phyloP scores from a whole-genome alignment of 2,113 vertebrate species.

The Prunella fulvescens region DNA sequence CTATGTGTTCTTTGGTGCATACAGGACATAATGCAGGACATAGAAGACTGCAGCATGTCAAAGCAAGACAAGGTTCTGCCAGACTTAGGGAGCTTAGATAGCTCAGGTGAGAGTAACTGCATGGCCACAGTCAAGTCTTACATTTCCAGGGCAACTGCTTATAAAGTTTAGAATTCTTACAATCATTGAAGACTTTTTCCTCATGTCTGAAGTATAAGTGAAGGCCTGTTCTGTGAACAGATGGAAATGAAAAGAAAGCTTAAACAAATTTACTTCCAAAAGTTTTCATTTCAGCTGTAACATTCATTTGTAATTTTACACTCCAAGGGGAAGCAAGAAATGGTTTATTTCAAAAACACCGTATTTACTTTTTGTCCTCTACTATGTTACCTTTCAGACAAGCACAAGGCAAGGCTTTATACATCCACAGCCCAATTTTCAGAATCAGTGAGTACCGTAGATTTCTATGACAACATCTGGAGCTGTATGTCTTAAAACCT shows the following conservation, averaged over 20 bases:
- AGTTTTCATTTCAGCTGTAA: neutral
- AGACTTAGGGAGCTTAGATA: neutral
- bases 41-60: neutral
- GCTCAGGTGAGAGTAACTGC: neutral
- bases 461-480: slow-evolving; percentile 25
- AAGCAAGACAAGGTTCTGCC: neutral
- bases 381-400: neutral
- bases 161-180: neutral
- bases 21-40: neutral
- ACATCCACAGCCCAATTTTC: neutral
- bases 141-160: neutral
- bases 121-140: neutral
- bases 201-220: neutral
- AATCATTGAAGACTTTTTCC: neutral
- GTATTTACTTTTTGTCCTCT: neutral
- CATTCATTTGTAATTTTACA: neutral
- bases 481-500: neutral
- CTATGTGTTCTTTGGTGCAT: neutral
- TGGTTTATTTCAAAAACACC: neutral
- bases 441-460: neutral
- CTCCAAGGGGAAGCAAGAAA: neutral
- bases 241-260: neutral
- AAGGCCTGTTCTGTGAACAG: neutral
- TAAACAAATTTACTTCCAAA: neutral
- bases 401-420: neutral